Evolutionary conservation across 2,113 vertebrate species (phyloP).

Genomic region (Ailuropoda melanoleuca): DNA sequence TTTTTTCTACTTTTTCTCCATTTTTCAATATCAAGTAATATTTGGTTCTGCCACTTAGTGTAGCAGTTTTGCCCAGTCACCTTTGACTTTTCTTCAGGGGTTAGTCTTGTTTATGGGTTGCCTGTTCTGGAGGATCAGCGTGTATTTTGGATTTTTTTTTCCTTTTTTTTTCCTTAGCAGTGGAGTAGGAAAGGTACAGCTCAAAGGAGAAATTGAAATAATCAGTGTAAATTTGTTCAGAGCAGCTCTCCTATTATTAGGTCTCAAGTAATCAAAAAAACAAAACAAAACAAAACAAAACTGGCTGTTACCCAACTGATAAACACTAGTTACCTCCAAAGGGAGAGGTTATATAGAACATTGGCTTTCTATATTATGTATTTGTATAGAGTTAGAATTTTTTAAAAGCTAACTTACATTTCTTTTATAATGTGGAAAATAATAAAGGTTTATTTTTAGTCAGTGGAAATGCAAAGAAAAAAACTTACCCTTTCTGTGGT

Average conservation of each 20-base stretch:
- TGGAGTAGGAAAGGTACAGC: neutral
- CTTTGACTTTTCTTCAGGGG: neutral
- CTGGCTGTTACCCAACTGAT: neutral
- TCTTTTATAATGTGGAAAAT: constrained; percentile 39
- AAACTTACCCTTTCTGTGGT: constrained; percentile 25
- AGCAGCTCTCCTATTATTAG: neutral
- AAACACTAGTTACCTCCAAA: neutral
- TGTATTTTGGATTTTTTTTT: constrained; percentile 34
- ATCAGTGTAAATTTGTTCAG: neutral
- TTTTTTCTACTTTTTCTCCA: neutral
- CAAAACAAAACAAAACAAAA: neutral
- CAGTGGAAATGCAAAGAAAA: constrained; percentile 35
- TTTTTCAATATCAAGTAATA: constrained; percentile 38
- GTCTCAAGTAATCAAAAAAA: constrained; percentile 5
- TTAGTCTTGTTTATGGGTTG: neutral
- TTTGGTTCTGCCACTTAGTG: neutral
- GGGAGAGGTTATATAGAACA: neutral
- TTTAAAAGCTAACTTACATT: neutral
- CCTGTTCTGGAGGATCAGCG: neutral
- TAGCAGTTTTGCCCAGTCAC: neutral
- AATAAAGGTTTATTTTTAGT: constrained; percentile 50
- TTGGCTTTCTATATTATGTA: neutral
- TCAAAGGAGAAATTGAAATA: constrained; percentile 38
- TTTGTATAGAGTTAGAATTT: neutral
- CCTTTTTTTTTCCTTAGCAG: neutral